Percentiles rank a stretch among this genome's conserved stretches.
Conservation (phyloP, 2,797 vertebrate species). For the Phoxinus dragarum region DNA sequence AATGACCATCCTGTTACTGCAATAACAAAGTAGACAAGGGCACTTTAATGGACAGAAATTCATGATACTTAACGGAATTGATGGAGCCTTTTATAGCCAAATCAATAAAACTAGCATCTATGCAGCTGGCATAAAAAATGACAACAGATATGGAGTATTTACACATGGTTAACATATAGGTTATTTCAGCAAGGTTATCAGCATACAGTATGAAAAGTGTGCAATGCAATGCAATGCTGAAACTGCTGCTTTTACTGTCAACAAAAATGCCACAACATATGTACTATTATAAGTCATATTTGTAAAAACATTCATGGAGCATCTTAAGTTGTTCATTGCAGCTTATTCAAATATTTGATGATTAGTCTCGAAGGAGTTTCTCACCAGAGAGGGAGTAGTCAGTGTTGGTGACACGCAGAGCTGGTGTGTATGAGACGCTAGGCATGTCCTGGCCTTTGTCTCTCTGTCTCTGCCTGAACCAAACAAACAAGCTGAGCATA, state of each 20-base stretch:
- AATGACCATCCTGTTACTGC: background rate
- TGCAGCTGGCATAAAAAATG: background rate
- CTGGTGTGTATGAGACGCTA: constrained; percentile 94
- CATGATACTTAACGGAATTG: background rate
- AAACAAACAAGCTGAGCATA: constrained; percentile 94
- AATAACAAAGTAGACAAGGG: background rate
- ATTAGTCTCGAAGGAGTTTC: constrained; percentile 43
- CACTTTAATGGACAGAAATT: background rate
- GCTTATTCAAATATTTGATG: background rate
- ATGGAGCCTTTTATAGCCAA: constrained; percentile 2
- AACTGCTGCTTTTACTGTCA: background rate
- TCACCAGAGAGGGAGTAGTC: constrained; percentile 97
- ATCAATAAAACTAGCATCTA: constrained; percentile 6
- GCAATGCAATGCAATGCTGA: background rate
- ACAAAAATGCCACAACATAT: background rate
- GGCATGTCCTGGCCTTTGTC: constrained; percentile 97
- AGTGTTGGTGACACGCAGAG: constrained; percentile 92
- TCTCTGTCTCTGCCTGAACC: constrained; percentile 93
- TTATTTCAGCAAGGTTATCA: background rate
- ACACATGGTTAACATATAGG: background rate
- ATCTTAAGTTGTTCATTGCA: background rate
- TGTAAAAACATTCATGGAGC: background rate
- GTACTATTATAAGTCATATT: background rate
- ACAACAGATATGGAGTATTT: constrained; percentile 7
- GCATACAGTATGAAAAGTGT: background rate